phyloP scores from a whole-genome alignment of 1,140 invertebrate species.

The Drosophila pectinifera region DNA sequence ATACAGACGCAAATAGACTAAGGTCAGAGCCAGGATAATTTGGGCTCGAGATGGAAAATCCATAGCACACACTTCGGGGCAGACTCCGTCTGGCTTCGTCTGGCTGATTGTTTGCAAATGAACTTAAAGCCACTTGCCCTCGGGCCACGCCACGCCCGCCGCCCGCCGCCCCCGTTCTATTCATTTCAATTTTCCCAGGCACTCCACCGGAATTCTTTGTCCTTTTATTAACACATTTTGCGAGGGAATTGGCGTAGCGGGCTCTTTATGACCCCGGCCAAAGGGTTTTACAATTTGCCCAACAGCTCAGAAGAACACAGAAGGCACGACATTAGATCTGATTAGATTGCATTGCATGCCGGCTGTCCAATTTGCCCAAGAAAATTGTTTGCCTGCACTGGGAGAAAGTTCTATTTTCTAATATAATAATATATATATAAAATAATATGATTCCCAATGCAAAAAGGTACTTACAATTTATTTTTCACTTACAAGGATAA shows the following conservation, averaged over 20 bases:
- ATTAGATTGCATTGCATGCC: conserved; percentile 45
- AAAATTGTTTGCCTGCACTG: conserved; percentile 29
- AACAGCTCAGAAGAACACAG: conserved; percentile 15
- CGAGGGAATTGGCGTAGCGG: conserved; percentile 25
- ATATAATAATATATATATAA: no score
- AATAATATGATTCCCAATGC: no score
- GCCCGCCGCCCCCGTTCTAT: conserved; percentile 12
- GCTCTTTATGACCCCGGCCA: conserved; percentile 25
- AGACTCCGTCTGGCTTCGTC: conserved; percentile 39
- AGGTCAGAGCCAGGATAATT: conserved; percentile 38
- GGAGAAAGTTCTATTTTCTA: conserved; percentile 1
- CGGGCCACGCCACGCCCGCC: background rate
- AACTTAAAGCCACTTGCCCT: conserved; percentile 43
- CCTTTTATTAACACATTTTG: conserved; percentile 70
- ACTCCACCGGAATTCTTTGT: conserved; percentile 44
- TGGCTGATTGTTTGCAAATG: conserved; percentile 51
- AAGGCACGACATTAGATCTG: conserved; percentile 41
- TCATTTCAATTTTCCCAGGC: conserved; percentile 58
- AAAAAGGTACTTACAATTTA: background rate
- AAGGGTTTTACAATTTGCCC: conserved; percentile 42
- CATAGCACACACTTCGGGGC: conserved; percentile 43
- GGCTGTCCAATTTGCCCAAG: conserved; percentile 34
- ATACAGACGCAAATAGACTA: conserved; percentile 42
- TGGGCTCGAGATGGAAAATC: conserved; percentile 22
- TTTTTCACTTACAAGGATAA: background rate